phyloP scores from a whole-genome alignment of 1,140 invertebrate species.

The Caerostris extrusa region DNA sequence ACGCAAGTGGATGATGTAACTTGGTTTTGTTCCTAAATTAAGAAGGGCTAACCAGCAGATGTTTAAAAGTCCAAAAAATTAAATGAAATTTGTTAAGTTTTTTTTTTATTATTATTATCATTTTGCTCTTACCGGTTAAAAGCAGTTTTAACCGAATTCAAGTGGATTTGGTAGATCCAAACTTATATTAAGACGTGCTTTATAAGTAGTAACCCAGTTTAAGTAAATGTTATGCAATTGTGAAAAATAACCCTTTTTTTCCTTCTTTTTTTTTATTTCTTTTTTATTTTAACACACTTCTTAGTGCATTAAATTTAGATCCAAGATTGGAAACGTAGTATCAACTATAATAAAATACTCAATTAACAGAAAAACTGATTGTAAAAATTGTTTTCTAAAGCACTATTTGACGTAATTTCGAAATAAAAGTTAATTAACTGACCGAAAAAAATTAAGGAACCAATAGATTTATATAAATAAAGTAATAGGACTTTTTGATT shows the following conservation, averaged over 20 bases:
- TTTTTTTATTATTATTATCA: background rate
- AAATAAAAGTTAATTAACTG: too few relatives aligned
- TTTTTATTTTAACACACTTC: too few relatives aligned
- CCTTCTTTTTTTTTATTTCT: background rate
- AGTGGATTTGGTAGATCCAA: background rate
- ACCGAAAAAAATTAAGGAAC: too few relatives aligned
- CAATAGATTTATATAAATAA: too few relatives aligned
- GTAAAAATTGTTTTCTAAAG: too few relatives aligned
- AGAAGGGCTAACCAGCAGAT: background rate
- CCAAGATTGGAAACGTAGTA: too few relatives aligned
- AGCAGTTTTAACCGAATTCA: background rate
- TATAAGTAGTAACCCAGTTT: background rate
- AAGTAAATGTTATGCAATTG: background rate
- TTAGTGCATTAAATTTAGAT: too few relatives aligned
- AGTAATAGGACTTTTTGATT: too few relatives aligned
- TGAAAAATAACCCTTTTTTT: background rate
- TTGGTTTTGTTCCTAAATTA: constrained; percentile 1
- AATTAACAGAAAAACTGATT: too few relatives aligned
- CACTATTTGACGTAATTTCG: too few relatives aligned
- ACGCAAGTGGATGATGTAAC: background rate
- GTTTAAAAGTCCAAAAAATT: background rate
- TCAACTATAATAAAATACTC: too few relatives aligned
- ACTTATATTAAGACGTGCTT: background rate
- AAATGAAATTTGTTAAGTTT: background rate
- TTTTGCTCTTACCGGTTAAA: background rate